Evolutionary conservation across 1,140 invertebrate species (phyloP), one percentile per base, ranked within the genome.

Genomic region (Drosophila takahashii): DNA sequence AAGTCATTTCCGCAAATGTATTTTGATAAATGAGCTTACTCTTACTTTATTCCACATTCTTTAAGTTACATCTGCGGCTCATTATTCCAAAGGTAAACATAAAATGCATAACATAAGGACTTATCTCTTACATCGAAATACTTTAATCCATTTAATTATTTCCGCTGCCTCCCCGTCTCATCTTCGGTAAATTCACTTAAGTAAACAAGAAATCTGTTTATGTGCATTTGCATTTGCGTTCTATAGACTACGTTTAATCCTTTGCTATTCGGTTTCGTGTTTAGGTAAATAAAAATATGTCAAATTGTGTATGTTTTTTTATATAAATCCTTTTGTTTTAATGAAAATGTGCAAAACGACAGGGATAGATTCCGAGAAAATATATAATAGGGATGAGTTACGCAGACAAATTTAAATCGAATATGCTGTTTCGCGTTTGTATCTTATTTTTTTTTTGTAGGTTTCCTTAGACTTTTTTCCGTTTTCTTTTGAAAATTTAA

Each of bases 401-500:
- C 70, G 69, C 59, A 42, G 37, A 75, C 29, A 54, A 56, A 39
- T 62, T 27, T 62, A 56, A 74, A 50, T 65, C 48, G 16, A 45
- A 56, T 47, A 51, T 52, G 29, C 16, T 56, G 58, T 29, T 36
- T 50, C 48, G 13, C 69, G 58, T 61, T 11, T 53, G 45, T 69
- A 61, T 47, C 27, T 22, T 47, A 29, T 61, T 37, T 27, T 61
- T 54, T 56, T 54, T 42, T 47, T 60, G 47, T 44, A 16, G 50
- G 32, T 34, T 64, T 56, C 34, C 54, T 60, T 56, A 26, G 64
- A 65, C n/a, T 32, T 70, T 69, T 34, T 76, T 54, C 48, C 61
- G 37, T 56, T 71, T 58, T 26, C 47, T 86, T 87, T 83, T 79
- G 84, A 83, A 83, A 87, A 89, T 76, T 89, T 87, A 83, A 73